Evolutionary conservation across 2,113 vertebrate genomes (phyloP).

Genomic region (Candoia aspera): DNA sequence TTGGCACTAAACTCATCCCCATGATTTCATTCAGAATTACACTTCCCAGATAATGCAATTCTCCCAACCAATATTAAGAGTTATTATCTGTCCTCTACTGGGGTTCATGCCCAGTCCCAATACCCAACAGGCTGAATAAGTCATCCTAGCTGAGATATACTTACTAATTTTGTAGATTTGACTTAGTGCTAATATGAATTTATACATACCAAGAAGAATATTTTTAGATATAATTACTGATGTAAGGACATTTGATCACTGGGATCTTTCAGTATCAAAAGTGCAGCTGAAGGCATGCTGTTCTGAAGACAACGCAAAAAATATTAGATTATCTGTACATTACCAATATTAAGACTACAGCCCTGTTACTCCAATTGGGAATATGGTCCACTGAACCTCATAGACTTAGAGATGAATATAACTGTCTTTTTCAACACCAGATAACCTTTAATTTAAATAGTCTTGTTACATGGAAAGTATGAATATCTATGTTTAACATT

Average conservation of each 20-base stretch:
- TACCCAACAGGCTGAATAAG: accelerated
- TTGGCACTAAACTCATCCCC: background rate
- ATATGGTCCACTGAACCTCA: no score
- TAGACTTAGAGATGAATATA: background rate
- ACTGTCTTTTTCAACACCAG: background rate
- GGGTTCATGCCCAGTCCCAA: background rate
- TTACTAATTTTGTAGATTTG: background rate
- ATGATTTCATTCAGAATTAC: background rate
- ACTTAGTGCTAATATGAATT: accelerated
- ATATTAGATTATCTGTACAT: background rate
- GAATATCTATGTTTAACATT: slow-evolving; percentile 17
- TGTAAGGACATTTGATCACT: accelerated
- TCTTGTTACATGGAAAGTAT: slow-evolving; percentile 29
- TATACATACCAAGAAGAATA: background rate
- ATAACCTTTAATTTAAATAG: slow-evolving; percentile 20
- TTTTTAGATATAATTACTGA: background rate
- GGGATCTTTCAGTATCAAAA: background rate
- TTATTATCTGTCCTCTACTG: background rate
- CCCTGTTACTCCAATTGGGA: background rate
- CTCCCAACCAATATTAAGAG: background rate
- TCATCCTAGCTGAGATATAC: background rate
- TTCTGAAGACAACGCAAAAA: background rate
- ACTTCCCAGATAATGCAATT: background rate
- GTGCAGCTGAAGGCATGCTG: background rate
- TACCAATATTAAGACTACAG: background rate